Base-by-base conservation (phyloP, 1,140 invertebrate genomes). In the Phthorimaea operculella region DNA sequence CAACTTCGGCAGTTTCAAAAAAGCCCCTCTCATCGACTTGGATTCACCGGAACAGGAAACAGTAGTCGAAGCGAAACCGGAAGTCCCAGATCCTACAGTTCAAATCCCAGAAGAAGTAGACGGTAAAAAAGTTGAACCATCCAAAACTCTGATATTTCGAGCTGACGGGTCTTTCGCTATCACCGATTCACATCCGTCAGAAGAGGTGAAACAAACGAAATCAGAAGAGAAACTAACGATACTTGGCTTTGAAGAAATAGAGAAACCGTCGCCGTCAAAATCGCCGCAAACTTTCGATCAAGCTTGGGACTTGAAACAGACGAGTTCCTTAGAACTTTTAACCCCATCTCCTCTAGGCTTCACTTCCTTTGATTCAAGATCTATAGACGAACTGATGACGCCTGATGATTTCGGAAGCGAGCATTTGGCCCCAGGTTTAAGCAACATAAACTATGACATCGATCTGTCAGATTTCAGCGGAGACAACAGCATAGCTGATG, bases 381-480 rank as follows among this genome's bases (percentile, higher is more conserved):
- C 88, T 0, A 70, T 89, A 10, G 85, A 90, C 52, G 87, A 90
- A 50, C 58, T 86, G 47, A 75, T 87, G 33, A 89, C 88, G 6
- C 88, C 88, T 2, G 90, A 91, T 62, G 89, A 90, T 28, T 83
- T 86, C 54, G 85, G 71, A 6, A 72, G 69, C 0, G 81, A 83
- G n/a, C 70, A 87, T 21, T 68, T 88, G 36, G 77, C 84, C 1
- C 85, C 87, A 1, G 89, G 88, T 1, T 67, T 92, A 11, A 90
- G 88, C n/a, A 90, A 90, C 66, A 88, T 92, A 16, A 92, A 91
- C 75, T 92, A 91, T 65, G 91, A 92, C 59, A 91, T 92, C 47
- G 90, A 92, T 69, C 79, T 91, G 49, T 92, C 90, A 2, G 91
- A 92, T 75, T 81, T 90, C 33, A 92, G 90, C 61, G 89, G 86